Conservation (phyloP, 1,140 invertebrate species). For the Heliothis virescens region DNA sequence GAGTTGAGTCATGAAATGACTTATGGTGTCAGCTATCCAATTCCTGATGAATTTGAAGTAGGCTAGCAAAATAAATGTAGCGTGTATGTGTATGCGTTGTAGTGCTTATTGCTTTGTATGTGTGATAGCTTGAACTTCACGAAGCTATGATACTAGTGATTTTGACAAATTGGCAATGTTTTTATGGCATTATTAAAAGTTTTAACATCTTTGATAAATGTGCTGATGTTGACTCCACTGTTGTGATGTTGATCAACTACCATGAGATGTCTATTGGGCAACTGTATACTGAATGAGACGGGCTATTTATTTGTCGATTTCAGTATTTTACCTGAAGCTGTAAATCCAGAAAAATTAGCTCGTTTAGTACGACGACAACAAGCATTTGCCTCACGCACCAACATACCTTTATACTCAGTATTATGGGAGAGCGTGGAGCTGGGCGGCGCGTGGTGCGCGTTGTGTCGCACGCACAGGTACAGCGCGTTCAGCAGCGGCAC, state of each 20-base stretch:
- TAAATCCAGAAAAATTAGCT: too few relatives aligned
- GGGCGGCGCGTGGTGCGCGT: conserved; percentile 60
- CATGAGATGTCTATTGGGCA: too few relatives aligned
- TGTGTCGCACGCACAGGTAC: conserved; percentile 81
- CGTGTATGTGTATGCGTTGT: conserved; percentile 48
- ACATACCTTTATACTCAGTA: conserved; percentile 67
- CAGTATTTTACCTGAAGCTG: too few relatives aligned
- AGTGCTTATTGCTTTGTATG: neutral
- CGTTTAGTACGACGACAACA: too few relatives aligned
- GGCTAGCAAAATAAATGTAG: conserved; percentile 55
- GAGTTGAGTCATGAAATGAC: neutral
- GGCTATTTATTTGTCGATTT: too few relatives aligned
- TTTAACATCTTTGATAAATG: too few relatives aligned
- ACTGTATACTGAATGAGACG: too few relatives aligned
- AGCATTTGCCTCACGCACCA: neutral
- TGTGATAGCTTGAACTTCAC: conserved; percentile 20
- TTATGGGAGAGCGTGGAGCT: conserved; percentile 56
- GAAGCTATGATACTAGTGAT: conserved; percentile 31
- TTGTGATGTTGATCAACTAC: too few relatives aligned
- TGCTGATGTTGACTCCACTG: too few relatives aligned
- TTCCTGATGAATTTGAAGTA: conserved; percentile 4
- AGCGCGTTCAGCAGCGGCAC: conserved; percentile 81
- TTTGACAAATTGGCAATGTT: neutral
- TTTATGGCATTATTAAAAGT: too few relatives aligned
- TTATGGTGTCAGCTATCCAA: neutral